phyloP scores from a whole-genome alignment of 2,113 vertebrate genomes.

The Barnardius zonarius region DNA sequence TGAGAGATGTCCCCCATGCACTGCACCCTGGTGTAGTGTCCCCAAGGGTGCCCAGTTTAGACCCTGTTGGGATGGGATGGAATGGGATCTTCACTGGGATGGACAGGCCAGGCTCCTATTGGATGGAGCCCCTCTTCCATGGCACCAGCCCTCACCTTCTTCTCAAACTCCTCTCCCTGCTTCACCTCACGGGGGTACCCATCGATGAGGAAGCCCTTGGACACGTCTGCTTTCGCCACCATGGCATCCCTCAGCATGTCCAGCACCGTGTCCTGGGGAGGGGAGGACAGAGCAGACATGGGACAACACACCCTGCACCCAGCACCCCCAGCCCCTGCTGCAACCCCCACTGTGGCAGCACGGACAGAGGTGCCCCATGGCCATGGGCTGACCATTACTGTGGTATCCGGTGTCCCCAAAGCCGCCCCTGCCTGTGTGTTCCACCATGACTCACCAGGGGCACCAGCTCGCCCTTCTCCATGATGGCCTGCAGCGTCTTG shows the following conservation, averaged over 20 bases:
- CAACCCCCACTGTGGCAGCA: background rate
- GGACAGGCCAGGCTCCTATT: background rate
- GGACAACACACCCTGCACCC: accelerated
- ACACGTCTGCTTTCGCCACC: constrained; percentile 87
- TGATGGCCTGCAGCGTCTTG: constrained; percentile 92
- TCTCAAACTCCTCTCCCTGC: constrained; percentile 96
- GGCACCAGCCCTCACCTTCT: constrained; percentile 79
- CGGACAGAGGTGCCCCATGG: background rate
- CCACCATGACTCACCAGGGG: constrained; percentile 82
- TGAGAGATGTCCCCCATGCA: background rate
- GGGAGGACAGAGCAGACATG: background rate
- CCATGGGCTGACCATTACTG: accelerated
- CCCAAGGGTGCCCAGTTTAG: background rate
- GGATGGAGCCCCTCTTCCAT: background rate
- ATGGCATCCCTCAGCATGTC: constrained; percentile 98
- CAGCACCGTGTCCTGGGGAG: constrained; percentile 89
- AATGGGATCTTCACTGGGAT: background rate
- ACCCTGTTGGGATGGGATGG: background rate
- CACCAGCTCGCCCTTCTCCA: constrained; percentile 97
- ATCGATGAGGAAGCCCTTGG: constrained; percentile 94
- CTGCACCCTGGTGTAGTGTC: background rate
- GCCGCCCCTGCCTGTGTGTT: background rate
- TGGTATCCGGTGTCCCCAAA: background rate
- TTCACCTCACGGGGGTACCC: constrained; percentile 97
- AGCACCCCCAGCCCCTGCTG: background rate